These are phyloP conservation scores for Danionella cerebrum DNA, from an alignment of 2,113 vertebrate genomes.

Conservation along the genomic window DNA sequence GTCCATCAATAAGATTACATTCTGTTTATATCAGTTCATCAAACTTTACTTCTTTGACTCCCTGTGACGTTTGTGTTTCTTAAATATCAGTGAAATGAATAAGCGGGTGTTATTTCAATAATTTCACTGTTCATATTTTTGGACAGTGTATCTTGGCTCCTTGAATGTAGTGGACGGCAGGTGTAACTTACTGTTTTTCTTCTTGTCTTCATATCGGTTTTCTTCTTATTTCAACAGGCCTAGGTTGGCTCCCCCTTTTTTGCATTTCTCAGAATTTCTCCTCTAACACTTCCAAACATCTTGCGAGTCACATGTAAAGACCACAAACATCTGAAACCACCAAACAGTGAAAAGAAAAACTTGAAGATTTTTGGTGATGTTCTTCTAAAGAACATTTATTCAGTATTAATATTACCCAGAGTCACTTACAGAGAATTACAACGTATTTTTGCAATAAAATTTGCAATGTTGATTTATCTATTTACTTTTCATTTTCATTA, in stretches of 20 bases:
- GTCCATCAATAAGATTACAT: too few relatives aligned
- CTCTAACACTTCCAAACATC: slow-evolving; percentile 1
- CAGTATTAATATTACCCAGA: slow-evolving; percentile 17
- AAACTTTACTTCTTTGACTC: too few relatives aligned
- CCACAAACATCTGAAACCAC: slow-evolving; percentile 20
- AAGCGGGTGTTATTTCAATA: slow-evolving; percentile 50
- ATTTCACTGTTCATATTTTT: too few relatives aligned
- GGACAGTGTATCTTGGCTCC: slow-evolving; percentile 25
- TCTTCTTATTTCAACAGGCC: neutral
- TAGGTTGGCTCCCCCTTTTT: neutral
- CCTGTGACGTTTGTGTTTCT: slow-evolving; percentile 27
- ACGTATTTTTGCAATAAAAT: too few relatives aligned
- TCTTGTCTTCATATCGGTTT: neutral
- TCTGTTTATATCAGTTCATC: too few relatives aligned
- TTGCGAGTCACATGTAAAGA: slow-evolving; percentile 14
- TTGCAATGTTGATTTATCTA: too few relatives aligned
- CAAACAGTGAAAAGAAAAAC: slow-evolving; percentile 10
- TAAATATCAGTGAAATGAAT: slow-evolving; percentile 49
- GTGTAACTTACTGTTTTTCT: slow-evolving; percentile 13
- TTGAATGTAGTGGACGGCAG: slow-evolving; percentile 5
- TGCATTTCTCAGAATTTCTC: neutral
- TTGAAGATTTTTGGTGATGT: neutral
- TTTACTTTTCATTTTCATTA: too few relatives aligned
- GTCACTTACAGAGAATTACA: too few relatives aligned
- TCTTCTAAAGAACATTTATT: neutral